A percentile compares a stretch with the other conserved stretches of the same genome.
These are phyloP conservation scores for Blastobasis adustella DNA, from an alignment of 2,888 invertebrate genomes.

Conservation along the genomic window DNA sequence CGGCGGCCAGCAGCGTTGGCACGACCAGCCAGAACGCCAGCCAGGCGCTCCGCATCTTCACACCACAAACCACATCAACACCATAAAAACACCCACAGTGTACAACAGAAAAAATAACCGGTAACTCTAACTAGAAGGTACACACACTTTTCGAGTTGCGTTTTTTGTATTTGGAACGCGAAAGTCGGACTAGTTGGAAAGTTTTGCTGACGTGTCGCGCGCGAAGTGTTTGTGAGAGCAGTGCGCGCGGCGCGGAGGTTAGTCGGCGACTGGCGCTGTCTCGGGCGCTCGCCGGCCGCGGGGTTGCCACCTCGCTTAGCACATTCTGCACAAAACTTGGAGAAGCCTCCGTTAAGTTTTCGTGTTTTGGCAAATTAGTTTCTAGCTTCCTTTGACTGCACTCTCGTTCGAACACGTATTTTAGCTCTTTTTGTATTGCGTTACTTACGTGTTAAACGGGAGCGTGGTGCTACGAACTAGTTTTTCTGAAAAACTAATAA, in stretches of 20 bases:
- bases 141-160: constrained; percentile 20
- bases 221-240: constrained; percentile 18
- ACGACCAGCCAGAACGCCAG: constrained; percentile 62
- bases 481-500: too few relatives aligned
- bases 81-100: constrained; percentile 49
- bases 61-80: constrained; percentile 51
- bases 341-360: too few relatives aligned
- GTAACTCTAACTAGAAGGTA: constrained; percentile 15
- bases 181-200: constrained; percentile 58
- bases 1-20: constrained; percentile 34
- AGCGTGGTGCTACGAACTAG: too few relatives aligned
- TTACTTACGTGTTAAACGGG: too few relatives aligned
- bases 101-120: constrained; percentile 24
- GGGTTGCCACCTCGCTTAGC: constrained; percentile 30
- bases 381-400: too few relatives aligned
- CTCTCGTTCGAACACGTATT: too few relatives aligned
- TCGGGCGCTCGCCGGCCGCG: constrained; percentile 29
- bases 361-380: too few relatives aligned
- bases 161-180: constrained; percentile 27
- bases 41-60: constrained; percentile 66
- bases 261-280: constrained; percentile 41
- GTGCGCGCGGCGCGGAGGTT: constrained; percentile 28
- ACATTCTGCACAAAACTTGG: too few relatives aligned
- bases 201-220: constrained; percentile 56
- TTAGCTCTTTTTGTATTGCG: too few relatives aligned